These are phyloP conservation scores for Urocitellus parryii DNA, from an alignment of 2,113 vertebrate species.

Conservation along the genomic window DNA sequence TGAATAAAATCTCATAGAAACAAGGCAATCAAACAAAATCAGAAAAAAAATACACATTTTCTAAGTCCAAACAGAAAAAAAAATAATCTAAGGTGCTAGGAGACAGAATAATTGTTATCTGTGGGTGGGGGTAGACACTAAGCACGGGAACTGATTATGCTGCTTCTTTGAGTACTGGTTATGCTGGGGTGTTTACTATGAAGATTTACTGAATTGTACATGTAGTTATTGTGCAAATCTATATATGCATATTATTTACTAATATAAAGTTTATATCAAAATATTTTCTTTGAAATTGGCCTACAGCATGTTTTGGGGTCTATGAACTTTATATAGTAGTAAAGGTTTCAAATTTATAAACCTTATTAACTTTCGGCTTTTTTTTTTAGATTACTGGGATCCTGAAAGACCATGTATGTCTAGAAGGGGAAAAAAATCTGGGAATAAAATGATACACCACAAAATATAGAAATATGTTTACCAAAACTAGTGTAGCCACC, in stretches of 20 bases:
- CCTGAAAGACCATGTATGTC: not conserved
- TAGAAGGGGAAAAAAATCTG: not conserved
- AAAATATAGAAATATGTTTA: not conserved
- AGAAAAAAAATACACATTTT: not conserved
- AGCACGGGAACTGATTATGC: too few relatives aligned
- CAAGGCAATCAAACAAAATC: not conserved
- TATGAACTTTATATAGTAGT: not conserved
- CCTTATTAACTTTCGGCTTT: not conserved
- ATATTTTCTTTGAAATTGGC: not conserved
- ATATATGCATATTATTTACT: not conserved
- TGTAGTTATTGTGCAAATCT: too few relatives aligned
- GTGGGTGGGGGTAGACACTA: fast-evolving
- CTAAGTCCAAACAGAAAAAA: not conserved
- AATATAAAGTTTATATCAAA: not conserved
- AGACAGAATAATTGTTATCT: not conserved
- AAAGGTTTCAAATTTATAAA: constrained; percentile 18
- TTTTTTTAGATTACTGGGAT: not conserved
- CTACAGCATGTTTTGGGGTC: not conserved
- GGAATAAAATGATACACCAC: not conserved
- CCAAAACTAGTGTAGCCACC: not conserved
- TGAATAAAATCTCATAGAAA: too few relatives aligned
- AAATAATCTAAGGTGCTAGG: not conserved
- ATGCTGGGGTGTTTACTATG: too few relatives aligned
- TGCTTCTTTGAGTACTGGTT: not conserved
- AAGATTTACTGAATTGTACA: not conserved